A percentile compares a stretch with the other conserved stretches of the same genome.
Evolutionary conservation across 2,888 invertebrate genomes (phyloP).

Genomic region (Galeruca laticollis): DNA sequence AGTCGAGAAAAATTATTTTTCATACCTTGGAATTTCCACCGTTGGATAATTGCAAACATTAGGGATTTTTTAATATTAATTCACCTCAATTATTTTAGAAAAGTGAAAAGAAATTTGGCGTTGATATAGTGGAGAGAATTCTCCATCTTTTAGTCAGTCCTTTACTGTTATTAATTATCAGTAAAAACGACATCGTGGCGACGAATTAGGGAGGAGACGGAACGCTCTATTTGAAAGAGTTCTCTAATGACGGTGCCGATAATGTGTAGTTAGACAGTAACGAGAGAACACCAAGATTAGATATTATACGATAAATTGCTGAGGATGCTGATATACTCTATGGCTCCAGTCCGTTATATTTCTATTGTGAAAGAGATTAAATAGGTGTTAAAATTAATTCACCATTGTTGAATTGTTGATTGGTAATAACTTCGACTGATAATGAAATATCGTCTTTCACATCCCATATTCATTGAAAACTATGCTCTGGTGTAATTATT

Average conservation of each 20-base stretch:
- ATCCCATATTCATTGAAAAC: too few relatives aligned
- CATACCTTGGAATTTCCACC: too few relatives aligned
- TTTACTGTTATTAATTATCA: not conserved
- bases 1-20: too few relatives aligned
- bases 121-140: too few relatives aligned
- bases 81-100: too few relatives aligned
- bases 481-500: too few relatives aligned
- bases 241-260: not conserved
- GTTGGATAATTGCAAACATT: too few relatives aligned
- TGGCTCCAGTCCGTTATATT: not conserved
- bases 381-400: not conserved
- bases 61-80: too few relatives aligned
- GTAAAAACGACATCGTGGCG: not conserved
- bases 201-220: not conserved
- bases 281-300: not conserved
- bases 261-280: conserved; percentile 2
- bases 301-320: not conserved
- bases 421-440: too few relatives aligned
- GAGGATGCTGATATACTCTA: not conserved
- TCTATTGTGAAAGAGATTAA: not conserved
- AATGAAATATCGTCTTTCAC: too few relatives aligned
- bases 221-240: conserved; percentile 6
- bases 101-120: not conserved
- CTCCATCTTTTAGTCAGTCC: not conserved
- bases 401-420: too few relatives aligned